phyloP scores from a whole-genome alignment of 2,888 invertebrate species.

The Listrodromus nycthemerus region DNA sequence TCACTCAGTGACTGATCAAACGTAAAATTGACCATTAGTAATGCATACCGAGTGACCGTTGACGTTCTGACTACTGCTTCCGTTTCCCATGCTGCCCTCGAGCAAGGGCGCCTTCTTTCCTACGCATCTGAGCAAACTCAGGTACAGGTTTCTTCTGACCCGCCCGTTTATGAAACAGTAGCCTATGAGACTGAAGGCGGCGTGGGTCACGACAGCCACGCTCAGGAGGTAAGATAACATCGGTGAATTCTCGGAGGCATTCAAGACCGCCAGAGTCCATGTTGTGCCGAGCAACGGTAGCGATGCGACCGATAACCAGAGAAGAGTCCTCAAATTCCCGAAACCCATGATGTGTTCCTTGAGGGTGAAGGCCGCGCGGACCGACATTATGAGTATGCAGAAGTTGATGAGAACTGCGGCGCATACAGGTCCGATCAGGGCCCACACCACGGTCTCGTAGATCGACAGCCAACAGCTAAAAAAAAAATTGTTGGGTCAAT shows the following conservation, averaged over 20 bases:
- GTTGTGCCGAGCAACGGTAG: conserved; percentile 93
- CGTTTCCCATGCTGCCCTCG: conserved; percentile 90
- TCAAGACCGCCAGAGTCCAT: conserved; percentile 94
- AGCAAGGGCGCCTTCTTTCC: conserved; percentile 93
- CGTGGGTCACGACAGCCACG: conserved; percentile 91
- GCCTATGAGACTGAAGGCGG: conserved; percentile 93
- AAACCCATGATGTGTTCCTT: conserved; percentile 95
- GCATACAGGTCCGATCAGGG: conserved; percentile 96
- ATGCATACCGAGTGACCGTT: conserved; percentile 87
- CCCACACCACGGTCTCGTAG: conserved; percentile 97
- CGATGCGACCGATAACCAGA: conserved; percentile 95
- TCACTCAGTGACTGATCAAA: not conserved
- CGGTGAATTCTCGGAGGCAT: conserved; percentile 90
- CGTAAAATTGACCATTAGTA: not conserved
- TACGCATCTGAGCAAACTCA: conserved; percentile 90
- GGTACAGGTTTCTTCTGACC: conserved; percentile 91
- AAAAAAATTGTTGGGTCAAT: conserved; percentile 63
- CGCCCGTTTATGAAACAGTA: conserved; percentile 95
- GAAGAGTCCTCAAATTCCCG: conserved; percentile 89
- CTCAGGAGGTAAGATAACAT: conserved; percentile 92
- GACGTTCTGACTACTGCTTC: conserved; percentile 91
- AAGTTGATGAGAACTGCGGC: conserved; percentile 92
- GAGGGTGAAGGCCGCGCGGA: conserved; percentile 95
- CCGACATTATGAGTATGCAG: conserved; percentile 92
- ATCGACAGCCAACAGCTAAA: conserved; percentile 97